Evolutionary conservation across 1,140 invertebrate species (phyloP), one percentile per base, ranked within the genome.

Genomic region (Drosophila tropicalis): DNA sequence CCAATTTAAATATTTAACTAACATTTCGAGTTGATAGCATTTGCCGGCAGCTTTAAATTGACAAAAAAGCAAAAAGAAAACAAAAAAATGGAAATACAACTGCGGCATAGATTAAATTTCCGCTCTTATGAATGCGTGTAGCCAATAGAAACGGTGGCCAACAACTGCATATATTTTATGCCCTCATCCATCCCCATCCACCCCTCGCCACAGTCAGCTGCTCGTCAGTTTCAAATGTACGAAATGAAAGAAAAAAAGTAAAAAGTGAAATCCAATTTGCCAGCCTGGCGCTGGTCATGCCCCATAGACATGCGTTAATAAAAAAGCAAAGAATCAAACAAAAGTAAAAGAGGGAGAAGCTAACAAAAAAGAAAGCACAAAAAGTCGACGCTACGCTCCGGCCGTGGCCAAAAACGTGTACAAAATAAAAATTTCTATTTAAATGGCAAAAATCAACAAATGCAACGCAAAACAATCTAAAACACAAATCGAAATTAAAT

Each of bases 401-500:
- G 72, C 70, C 82, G 64, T 65, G 75, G 80, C 77, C 72, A 89
- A 72, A 54, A 84, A 84, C 84, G 84, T 89, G 84, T 90, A 78
- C 70, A 89, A 89, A 90, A 89, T 89, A 89, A 89, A 89, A 89
- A 89, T 89, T 89, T 89, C 84, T 89, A 89, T 89, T 89, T 89
- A 89, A 89, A 89, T 89, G 84, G 84, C 84, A 89, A 89, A 89
- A 89, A 89, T 89, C 84, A 89, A 89, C 84, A 89, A 89, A 89
- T 89, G 81, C 84, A 89, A 89, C 84, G 72, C 84, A 85, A 89
- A 89, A 79, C 87, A 90, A 87, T 90, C 87, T 90, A 90, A 90
- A 90, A 90, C 87, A 90, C 87, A 90, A 90, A 90, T 90, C 87
- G 87, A 90, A 90, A 90, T 90, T 90, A 90, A 90, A 90, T 90